Evolutionary conservation across 1,140 invertebrate genomes (phyloP).

Genomic region (Anadara kagoshimensis): DNA sequence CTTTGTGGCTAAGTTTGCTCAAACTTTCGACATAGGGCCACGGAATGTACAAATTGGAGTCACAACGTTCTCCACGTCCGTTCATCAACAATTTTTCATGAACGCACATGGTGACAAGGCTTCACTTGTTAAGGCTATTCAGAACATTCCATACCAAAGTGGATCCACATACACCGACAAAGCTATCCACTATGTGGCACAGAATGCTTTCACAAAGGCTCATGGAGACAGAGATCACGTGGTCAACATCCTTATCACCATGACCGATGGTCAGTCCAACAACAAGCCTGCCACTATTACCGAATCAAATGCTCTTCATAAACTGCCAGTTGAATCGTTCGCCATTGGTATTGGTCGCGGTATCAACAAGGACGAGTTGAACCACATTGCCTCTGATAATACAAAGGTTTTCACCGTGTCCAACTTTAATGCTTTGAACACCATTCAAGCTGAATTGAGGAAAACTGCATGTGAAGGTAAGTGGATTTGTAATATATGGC

Average conservation of each 20-base stretch:
- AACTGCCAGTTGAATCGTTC: slow-evolving; percentile 22
- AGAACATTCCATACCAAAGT: slow-evolving; percentile 17
- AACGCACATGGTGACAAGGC: slow-evolving; percentile 21
- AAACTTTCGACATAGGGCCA: slow-evolving; percentile 40
- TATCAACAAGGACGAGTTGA: slow-evolving; percentile 23
- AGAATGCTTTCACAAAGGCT: slow-evolving; percentile 19
- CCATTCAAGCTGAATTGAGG: slow-evolving; percentile 4
- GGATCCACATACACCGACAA: slow-evolving; percentile 36
- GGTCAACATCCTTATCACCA: slow-evolving; percentile 36
- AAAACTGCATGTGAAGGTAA: slow-evolving; percentile 21
- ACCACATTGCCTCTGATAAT: slow-evolving; percentile 29
- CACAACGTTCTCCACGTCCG: slow-evolving; percentile 26
- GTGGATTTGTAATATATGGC: slow-evolving; percentile 11
- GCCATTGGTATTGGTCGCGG: slow-evolving; percentile 41
- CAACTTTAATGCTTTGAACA: slow-evolving; percentile 23
- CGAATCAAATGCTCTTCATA: slow-evolving; percentile 20
- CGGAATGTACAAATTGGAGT: slow-evolving; percentile 44
- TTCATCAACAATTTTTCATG: slow-evolving; percentile 24
- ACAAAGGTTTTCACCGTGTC: slow-evolving; percentile 35
- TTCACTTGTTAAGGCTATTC: slow-evolving; percentile 26
- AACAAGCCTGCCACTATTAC: slow-evolving; percentile 11
- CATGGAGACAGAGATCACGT: slow-evolving; percentile 30
- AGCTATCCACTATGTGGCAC: slow-evolving; percentile 29
- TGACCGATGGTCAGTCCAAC: slow-evolving; percentile 44
- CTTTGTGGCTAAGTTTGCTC: slow-evolving; percentile 46